Percentiles rank a stretch among this genome's conserved stretches.
phyloP scores from a whole-genome alignment of 2,888 invertebrate species.

The Rhagonycha fulva region DNA sequence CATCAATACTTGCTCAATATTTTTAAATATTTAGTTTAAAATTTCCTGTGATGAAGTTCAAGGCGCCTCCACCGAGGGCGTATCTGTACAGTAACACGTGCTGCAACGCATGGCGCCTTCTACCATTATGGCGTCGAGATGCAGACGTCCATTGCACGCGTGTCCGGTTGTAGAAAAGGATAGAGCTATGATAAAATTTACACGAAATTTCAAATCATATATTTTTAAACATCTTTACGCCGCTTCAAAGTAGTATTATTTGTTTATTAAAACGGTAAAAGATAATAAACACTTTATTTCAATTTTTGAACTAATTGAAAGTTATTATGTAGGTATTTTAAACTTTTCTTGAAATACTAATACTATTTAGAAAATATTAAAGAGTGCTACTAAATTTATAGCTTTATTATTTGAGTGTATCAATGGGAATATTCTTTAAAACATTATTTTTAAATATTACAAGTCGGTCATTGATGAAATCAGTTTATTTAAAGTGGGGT shows the following conservation, averaged over 20 bases:
- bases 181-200: neutral
- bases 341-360: neutral
- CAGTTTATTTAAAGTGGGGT: neutral
- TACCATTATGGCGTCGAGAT: conserved; percentile 41
- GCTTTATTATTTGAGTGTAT: too few relatives aligned
- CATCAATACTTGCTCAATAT: neutral
- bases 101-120: conserved; percentile 41
- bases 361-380: neutral
- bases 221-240: neutral
- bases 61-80: conserved; percentile 33
- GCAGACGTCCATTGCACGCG: conserved; percentile 35
- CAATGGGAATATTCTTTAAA: too few relatives aligned
- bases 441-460: neutral
- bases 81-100: conserved; percentile 35
- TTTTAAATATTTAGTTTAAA: conserved; percentile 9
- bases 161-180: conserved; percentile 12
- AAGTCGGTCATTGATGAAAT: neutral
- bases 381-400: too few relatives aligned
- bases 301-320: neutral
- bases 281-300: neutral
- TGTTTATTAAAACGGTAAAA: neutral
- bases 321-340: neutral
- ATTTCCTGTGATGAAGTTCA: conserved; percentile 28
- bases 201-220: neutral
- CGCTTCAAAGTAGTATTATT: neutral